These are phyloP conservation scores for Leptinotarsa undecemlineata DNA, from an alignment of 1,140 invertebrate species.

Conservation along the genomic window DNA sequence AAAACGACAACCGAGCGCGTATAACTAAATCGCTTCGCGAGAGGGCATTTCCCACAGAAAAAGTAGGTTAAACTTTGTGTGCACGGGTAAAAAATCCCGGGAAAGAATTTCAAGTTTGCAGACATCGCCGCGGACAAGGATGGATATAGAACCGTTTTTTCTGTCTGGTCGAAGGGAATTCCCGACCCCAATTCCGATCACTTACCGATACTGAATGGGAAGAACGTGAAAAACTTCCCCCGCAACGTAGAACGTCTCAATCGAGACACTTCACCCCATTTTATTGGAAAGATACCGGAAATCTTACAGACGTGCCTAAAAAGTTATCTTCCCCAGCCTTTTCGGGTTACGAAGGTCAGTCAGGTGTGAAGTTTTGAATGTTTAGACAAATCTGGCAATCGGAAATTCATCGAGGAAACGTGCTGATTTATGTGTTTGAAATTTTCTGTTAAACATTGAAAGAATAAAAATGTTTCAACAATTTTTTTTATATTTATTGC, in stretches of 20 bases:
- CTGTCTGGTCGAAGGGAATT: conserved; percentile 23
- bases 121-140: conserved; percentile 19
- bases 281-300: conserved; percentile 32
- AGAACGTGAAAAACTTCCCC: conserved; percentile 26
- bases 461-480: too few relatives aligned
- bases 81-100: conserved; percentile 22
- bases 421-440: not conserved
- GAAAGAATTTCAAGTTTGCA: conserved; percentile 30
- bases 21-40: conserved; percentile 17
- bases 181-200: conserved; percentile 26
- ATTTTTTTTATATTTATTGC: too few relatives aligned
- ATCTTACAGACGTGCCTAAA: conserved; percentile 28
- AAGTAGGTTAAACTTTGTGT: conserved; percentile 28
- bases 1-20: conserved; percentile 15
- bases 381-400: not conserved
- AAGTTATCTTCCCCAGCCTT: conserved; percentile 12
- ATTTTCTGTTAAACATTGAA: too few relatives aligned
- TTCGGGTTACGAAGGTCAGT: conserved; percentile 18
- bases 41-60: conserved; percentile 27
- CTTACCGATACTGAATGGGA: conserved; percentile 31
- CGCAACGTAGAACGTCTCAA: conserved; percentile 14
- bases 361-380: conserved; percentile 18
- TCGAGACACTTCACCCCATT: conserved; percentile 26
- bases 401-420: not conserved
- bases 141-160: conserved; percentile 18